Conservation (phyloP, 2,113 vertebrate genomes). For the Illadopsis cleaveri region DNA sequence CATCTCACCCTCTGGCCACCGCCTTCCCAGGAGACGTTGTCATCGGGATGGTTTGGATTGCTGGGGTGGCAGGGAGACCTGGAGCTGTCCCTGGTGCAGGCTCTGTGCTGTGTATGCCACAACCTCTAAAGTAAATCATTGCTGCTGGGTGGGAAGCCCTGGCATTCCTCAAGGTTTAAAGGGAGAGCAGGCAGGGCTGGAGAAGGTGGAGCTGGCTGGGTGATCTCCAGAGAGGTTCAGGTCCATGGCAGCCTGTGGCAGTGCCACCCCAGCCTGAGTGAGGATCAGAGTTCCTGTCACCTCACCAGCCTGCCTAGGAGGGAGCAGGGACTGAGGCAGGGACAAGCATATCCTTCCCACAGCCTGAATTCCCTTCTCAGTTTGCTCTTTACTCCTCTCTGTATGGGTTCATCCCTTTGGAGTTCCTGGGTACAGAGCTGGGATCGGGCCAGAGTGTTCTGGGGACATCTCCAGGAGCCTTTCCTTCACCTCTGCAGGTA, state of each 20-base stretch:
- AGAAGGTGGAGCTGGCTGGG: neutral
- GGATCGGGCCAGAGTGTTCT: neutral
- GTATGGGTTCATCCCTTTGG: neutral
- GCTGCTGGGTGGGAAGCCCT: neutral
- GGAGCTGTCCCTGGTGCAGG: neutral
- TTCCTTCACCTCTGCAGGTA: neutral
- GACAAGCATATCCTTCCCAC: neutral
- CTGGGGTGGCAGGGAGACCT: neutral
- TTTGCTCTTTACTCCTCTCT: neutral
- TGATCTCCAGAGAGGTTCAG: neutral
- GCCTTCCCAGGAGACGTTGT: neutral
- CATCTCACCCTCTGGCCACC: neutral
- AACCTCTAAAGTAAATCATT: neutral
- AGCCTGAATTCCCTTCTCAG: neutral
- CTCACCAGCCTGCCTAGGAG: neutral
- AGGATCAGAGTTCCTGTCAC: neutral
- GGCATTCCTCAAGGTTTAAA: neutral
- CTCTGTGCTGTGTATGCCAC: neutral
- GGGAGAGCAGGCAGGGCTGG: neutral
- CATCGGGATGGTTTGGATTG: neutral
- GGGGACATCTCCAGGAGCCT: neutral
- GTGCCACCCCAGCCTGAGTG: neutral
- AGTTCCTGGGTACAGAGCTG: rapidly evolving
- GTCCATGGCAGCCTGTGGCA: neutral
- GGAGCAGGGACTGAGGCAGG: neutral